Evolutionary conservation across 2,113 vertebrate genomes (phyloP).

Genomic region (Protobothrops flavoviridis): DNA sequence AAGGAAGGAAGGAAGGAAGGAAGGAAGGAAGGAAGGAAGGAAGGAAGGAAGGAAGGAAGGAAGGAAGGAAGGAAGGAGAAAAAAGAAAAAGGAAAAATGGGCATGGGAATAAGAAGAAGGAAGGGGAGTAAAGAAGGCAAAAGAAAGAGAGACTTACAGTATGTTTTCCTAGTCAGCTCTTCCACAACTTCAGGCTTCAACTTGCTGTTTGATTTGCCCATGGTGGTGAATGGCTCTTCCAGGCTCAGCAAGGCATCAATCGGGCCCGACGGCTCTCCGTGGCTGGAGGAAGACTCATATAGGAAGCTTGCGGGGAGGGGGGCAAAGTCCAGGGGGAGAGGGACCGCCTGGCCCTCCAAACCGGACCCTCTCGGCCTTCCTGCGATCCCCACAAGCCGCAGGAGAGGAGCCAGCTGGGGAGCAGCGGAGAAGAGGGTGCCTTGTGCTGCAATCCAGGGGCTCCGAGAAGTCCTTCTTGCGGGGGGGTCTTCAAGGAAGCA

Average conservation of each 20-base stretch:
- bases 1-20: not conserved
- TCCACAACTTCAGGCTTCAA: constrained; percentile 93
- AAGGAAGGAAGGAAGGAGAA: not conserved
- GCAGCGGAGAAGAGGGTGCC: not conserved
- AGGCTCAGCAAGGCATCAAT: constrained; percentile 43
- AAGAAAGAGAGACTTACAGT: constrained; percentile 85
- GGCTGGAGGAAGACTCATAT: constrained; percentile 42
- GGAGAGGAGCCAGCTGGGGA: not conserved
- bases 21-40: not conserved
- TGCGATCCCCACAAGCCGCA: not conserved
- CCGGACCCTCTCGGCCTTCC: not conserved
- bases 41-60: too few relatives aligned
- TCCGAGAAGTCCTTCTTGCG: not conserved
- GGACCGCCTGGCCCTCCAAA: not conserved
- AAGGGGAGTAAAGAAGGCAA: not conserved
- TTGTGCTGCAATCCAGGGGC: not conserved
- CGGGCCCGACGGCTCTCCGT: constrained; percentile 16
- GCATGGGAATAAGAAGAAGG: not conserved
- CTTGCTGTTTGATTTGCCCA: constrained; percentile 96
- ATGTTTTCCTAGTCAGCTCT: constrained; percentile 90
- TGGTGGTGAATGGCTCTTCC: constrained; percentile 57
- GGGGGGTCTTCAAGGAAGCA: not conserved
- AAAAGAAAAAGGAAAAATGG: not conserved
- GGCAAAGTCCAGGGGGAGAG: not conserved
- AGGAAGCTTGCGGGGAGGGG: not conserved